A percentile compares a stretch with the other conserved stretches of the same genome.
phyloP scores from a whole-genome alignment of 2,888 invertebrate species.

The Hypomecis punctinalis region DNA sequence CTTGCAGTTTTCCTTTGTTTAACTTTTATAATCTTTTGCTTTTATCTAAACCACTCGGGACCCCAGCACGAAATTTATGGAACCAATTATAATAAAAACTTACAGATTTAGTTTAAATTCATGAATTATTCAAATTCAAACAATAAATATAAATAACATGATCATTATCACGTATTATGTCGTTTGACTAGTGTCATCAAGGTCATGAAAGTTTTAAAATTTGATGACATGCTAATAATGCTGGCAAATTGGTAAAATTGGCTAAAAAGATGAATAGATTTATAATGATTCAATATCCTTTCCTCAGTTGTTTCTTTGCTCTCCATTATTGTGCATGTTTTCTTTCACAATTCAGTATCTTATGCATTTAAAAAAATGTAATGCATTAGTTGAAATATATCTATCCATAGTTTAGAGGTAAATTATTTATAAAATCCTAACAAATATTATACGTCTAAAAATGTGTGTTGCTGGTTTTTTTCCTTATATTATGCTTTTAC shows the following conservation, averaged over 20 bases:
- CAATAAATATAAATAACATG: slow-evolving; percentile 10
- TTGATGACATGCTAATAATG: slow-evolving; percentile 18
- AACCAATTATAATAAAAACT: slow-evolving; percentile 19
- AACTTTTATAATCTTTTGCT: background rate
- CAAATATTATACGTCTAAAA: too few species aligned
- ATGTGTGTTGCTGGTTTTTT: too few species aligned
- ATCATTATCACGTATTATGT: slow-evolving; percentile 15
- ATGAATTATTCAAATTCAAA: slow-evolving; percentile 18
- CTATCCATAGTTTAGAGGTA: too few species aligned
- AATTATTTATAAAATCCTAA: too few species aligned
- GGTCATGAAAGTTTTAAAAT: slow-evolving; percentile 6
- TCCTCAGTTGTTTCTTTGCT: background rate
- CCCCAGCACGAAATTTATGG: background rate
- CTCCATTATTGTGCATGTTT: too few species aligned
- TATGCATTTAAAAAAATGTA: too few species aligned
- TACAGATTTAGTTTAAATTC: slow-evolving; percentile 13
- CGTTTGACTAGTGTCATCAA: slow-evolving; percentile 17
- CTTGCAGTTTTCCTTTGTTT: background rate
- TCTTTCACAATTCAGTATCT: too few species aligned
- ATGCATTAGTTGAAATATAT: too few species aligned
- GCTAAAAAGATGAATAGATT: background rate
- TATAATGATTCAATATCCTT: background rate
- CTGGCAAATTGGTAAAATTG: slow-evolving; percentile 17
- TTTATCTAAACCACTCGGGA: background rate
- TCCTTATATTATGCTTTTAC: too few species aligned